phyloP scores from a whole-genome alignment of 2,797 vertebrate species.

The Odontamblyopus rebecca region DNA sequence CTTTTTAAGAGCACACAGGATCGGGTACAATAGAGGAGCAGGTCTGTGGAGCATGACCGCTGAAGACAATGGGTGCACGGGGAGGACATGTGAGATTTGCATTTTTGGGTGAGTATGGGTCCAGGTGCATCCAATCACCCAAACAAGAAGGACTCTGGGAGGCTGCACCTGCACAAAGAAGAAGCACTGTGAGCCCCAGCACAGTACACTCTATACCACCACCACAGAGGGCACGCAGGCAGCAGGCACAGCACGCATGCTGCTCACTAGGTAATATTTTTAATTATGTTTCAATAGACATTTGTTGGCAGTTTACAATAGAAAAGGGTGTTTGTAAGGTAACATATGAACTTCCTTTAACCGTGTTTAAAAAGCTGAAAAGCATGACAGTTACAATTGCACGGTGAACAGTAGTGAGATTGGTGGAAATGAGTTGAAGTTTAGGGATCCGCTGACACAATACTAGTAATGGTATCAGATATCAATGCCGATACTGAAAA shows the following conservation, averaged over 20 bases:
- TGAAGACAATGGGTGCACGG: conserved; percentile 3
- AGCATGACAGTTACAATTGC: neutral
- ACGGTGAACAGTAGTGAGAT: too few relatives aligned
- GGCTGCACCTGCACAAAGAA: conserved; percentile 21
- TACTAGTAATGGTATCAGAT: too few relatives aligned
- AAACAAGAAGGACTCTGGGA: conserved; percentile 16
- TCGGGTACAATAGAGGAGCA: neutral
- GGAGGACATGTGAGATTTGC: conserved; percentile 7
- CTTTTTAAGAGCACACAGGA: neutral
- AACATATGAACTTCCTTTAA: neutral
- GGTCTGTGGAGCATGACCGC: neutral
- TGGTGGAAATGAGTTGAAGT: too few relatives aligned
- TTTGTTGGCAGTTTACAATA: neutral
- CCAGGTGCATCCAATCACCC: conserved; percentile 27
- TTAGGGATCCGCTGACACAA: too few relatives aligned
- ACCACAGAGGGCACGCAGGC: neutral
- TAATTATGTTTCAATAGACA: neutral
- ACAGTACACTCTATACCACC: neutral
- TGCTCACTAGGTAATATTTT: neutral
- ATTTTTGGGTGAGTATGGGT: conserved; percentile 16
- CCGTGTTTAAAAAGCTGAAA: neutral
- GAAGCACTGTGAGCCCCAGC: conserved; percentile 8
- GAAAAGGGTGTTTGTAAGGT: neutral
- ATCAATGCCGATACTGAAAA: too few relatives aligned
- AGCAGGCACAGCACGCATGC: neutral